Evolutionary conservation across 2,888 invertebrate species (phyloP).

Genomic region (Drosophila falleni): DNA sequence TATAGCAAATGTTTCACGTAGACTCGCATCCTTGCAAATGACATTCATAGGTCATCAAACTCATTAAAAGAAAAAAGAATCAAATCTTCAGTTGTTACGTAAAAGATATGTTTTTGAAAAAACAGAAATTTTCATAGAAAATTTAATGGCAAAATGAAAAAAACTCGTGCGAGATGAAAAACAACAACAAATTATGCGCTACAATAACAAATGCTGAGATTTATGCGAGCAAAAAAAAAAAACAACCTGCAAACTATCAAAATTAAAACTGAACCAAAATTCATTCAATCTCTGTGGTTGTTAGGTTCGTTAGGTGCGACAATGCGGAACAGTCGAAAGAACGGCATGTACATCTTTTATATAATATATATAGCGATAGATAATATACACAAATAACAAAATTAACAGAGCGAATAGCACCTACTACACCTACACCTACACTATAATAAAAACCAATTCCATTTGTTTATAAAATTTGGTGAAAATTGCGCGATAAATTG

Average conservation of each 20-base stretch:
- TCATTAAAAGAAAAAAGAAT: slow-evolving; percentile 10
- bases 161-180: slow-evolving; percentile 33
- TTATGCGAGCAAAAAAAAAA: slow-evolving; percentile 33
- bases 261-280: slow-evolving; percentile 31
- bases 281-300: slow-evolving; percentile 48
- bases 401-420: slow-evolving; percentile 12
- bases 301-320: slow-evolving; percentile 55
- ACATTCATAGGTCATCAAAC: slow-evolving; percentile 69
- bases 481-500: slow-evolving; percentile 21
- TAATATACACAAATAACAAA: slow-evolving; percentile 23
- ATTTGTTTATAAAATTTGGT: slow-evolving; percentile 59
- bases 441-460: slow-evolving; percentile 23
- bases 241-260: slow-evolving; percentile 58
- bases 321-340: slow-evolving; percentile 68
- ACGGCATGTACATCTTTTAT: slow-evolving; percentile 8
- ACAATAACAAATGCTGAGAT: slow-evolving; percentile 36
- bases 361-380: slow-evolving; percentile 24
- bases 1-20: slow-evolving; percentile 38
- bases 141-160: slow-evolving; percentile 26
- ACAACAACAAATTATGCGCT: slow-evolving; percentile 21
- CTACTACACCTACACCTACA: slow-evolving; percentile 26
- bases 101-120: slow-evolving; percentile 46
- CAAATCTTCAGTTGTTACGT: slow-evolving; percentile 52
- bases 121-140: slow-evolving; percentile 46
- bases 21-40: slow-evolving; percentile 60